Percentiles rank a stretch among this genome's conserved stretches.
phyloP scores from a whole-genome alignment of 2,113 vertebrate genomes.

The Ancistrus triradiatus region DNA sequence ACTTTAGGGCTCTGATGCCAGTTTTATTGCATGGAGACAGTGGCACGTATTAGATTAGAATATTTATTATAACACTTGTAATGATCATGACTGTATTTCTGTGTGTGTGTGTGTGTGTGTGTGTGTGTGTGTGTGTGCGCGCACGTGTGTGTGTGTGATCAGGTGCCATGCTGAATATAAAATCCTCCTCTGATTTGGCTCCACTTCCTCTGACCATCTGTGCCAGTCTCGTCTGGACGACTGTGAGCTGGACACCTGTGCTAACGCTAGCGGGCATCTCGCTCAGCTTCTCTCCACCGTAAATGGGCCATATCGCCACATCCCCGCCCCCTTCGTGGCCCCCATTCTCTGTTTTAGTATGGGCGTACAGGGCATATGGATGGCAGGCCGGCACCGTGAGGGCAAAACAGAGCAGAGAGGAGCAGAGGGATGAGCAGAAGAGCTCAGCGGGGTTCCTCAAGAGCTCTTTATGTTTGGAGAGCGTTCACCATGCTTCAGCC shows the following conservation, averaged over 20 bases:
- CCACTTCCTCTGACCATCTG: slow-evolving; percentile 38
- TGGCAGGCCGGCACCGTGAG: slow-evolving; percentile 11
- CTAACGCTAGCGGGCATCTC: slow-evolving; percentile 54
- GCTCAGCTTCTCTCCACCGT: slow-evolving; percentile 49
- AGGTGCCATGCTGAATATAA: slow-evolving; percentile 3
- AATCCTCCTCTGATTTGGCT: slow-evolving; percentile 33
- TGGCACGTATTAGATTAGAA: no score
- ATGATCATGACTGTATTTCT: no score
- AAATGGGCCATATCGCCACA: slow-evolving; percentile 29
- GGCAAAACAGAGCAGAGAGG: slow-evolving; percentile 8
- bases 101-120: not conserved
- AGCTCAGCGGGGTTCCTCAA: slow-evolving; percentile 19
- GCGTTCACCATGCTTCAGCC: slow-evolving; percentile 17
- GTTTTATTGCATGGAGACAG: no score
- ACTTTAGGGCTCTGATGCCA: no score
- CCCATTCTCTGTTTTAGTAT: not conserved
- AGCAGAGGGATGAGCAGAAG: slow-evolving; percentile 22
- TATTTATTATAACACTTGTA: no score
- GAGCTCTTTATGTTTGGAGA: no score
- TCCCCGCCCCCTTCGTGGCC: not conserved
- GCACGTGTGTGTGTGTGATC: not conserved
- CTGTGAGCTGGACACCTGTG: slow-evolving; percentile 60
- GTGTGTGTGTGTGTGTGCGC: not conserved
- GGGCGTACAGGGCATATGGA: slow-evolving; percentile 27
- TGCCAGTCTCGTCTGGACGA: slow-evolving; percentile 52